Base-by-base conservation (phyloP, 2,113 vertebrate genomes). In the Daphoenositta chrysoptera region DNA sequence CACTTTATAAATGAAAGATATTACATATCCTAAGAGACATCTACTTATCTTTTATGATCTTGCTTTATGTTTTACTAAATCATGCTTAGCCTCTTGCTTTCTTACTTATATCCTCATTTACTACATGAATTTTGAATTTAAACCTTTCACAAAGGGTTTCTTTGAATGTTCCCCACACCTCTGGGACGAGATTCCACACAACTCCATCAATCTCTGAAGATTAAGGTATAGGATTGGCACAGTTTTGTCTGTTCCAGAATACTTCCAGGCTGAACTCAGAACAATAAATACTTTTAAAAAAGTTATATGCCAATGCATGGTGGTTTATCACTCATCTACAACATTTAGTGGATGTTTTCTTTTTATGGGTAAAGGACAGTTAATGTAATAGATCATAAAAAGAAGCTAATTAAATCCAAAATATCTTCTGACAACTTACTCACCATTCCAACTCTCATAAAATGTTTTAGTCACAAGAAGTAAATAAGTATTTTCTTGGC, bases 41-140 rank as follows among this genome's bases (percentile, higher is more conserved):
- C 85, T 84, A 91, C 94, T 96, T 96, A 95, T 95, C 88, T 90
- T 90, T 87, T 96, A 96, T 87, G 86, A 87, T 90, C 88, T 90
- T 27, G 6, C 30, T 57, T 93, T 93, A 94, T 92, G 65, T 95
- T 76, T 72, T 90, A 95, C 90, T 96, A 95, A 94, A 96, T 96
- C 93, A 93, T 48, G 66, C 73, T 95, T 78, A 90, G 83, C 57
- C 56, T 87, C 69, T 89, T 95, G 86, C 95, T 92, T 95, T 95
- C 83, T 48, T 45, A 76, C 79, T 93, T 94, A 89, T 7, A 90
- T 51, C 69, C 40, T 81, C 93, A 95, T 93, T 90, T 92, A 61
- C 83, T 39, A 48, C 80, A 71, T 45, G 68, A 92, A 93, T 78
- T 95, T 94, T 63, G 56, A 73, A 93, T 90, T 56, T 63, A 83